phyloP scores from a whole-genome alignment of 92 coral and sea anemone genomes.

The Ricordea florida region DNA sequence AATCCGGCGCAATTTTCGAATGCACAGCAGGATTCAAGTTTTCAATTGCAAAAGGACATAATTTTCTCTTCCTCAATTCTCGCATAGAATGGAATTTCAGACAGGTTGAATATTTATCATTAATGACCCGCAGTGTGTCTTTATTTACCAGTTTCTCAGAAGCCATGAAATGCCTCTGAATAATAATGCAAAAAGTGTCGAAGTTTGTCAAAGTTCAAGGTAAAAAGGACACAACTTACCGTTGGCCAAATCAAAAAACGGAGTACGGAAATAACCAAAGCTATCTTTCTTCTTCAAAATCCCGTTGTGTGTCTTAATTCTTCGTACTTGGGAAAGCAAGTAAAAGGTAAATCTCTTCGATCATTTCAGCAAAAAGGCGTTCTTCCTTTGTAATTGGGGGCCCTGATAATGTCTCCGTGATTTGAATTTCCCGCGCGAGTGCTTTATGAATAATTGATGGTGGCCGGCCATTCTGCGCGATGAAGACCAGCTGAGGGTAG shows the following conservation, averaged over 20 bases:
- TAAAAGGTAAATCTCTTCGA: too few species aligned
- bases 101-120: neutral
- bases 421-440: too few species aligned
- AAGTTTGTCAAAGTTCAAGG: neutral
- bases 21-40: neutral
- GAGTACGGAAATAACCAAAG: too few species aligned
- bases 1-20: neutral
- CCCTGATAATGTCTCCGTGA: too few species aligned
- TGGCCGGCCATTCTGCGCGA: too few species aligned
- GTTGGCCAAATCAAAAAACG: neutral
- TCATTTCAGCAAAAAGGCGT: too few species aligned
- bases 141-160: conserved; percentile 1
- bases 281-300: too few species aligned
- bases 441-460: too few species aligned
- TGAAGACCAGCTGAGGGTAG: too few species aligned
- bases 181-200: neutral
- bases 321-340: too few species aligned
- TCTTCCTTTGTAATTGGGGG: too few species aligned
- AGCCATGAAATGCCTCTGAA: neutral
- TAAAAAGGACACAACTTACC: conserved; percentile 3
- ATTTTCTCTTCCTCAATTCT: neutral
- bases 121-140: neutral
- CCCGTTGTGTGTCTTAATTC: too few species aligned
- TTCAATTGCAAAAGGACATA: neutral
- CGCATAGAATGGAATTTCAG: neutral